A percentile compares a stretch with the other conserved stretches of the same genome.
These are phyloP conservation scores for Riparia riparia DNA, from an alignment of 2,113 vertebrate species.

Conservation along the genomic window DNA sequence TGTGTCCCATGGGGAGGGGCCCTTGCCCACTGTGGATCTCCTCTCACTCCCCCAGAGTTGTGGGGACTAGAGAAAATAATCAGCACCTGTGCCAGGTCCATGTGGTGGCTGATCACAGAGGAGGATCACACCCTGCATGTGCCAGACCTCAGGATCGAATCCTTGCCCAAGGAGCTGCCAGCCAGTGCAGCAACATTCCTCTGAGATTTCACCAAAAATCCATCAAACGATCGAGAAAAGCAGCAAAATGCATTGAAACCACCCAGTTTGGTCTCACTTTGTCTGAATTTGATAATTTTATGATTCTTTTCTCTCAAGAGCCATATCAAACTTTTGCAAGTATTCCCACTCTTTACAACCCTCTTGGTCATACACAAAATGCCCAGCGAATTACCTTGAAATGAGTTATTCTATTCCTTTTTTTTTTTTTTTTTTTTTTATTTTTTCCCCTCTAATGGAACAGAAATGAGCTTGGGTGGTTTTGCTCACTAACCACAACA, in stretches of 20 bases:
- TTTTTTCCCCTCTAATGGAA: not conserved
- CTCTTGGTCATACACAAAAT: not conserved
- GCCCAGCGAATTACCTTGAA: not conserved
- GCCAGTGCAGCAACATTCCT: not conserved
- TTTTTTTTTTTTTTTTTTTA: not conserved
- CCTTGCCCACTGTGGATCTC: not conserved
- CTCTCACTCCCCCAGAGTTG: accelerated
- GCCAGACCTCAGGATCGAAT: not conserved
- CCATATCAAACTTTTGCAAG: not conserved
- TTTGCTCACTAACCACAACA: not conserved
- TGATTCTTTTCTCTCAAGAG: not conserved
- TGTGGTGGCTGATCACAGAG: not conserved
- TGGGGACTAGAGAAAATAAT: not conserved
- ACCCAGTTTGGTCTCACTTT: not conserved
- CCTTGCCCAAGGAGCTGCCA: not conserved
- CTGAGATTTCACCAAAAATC: not conserved
- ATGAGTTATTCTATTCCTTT: not conserved
- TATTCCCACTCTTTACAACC: not conserved
- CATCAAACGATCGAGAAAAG: not conserved
- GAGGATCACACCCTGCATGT: not conserved
- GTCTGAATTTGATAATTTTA: not conserved
- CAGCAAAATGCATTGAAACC: not conserved
- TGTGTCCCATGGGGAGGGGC: not conserved
- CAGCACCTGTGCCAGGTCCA: not conserved
- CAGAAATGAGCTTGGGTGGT: not conserved